A percentile compares a stretch with the other conserved stretches of the same genome.
phyloP scores from a whole-genome alignment of 1,140 invertebrate genomes.

The Sitophilus oryzae region DNA sequence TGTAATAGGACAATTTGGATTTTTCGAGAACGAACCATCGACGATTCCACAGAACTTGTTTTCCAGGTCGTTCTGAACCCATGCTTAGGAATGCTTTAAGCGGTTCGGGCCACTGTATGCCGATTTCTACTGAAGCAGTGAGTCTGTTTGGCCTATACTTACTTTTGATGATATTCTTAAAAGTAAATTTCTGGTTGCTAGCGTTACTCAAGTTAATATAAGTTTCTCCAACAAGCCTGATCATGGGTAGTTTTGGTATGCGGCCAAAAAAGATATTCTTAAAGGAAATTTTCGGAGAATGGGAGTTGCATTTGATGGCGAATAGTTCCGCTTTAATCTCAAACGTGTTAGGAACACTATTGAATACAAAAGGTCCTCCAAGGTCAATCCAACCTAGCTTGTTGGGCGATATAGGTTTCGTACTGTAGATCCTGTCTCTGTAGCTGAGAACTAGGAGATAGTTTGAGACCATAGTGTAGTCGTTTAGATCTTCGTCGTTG shows the following conservation, averaged over 20 bases:
- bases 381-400: background rate
- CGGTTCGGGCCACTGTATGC: background rate
- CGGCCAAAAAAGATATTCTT: background rate
- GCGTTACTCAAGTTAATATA: background rate
- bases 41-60: background rate
- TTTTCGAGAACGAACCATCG: background rate
- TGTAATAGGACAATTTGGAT: background rate
- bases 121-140: background rate
- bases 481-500: background rate
- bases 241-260: background rate
- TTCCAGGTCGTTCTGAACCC: background rate
- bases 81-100: background rate
- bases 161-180: no score
- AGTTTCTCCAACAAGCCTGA: background rate
- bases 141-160: background rate
- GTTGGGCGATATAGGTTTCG: background rate
- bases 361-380: background rate
- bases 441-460: background rate
- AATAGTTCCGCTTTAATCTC: background rate
- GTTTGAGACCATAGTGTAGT: background rate
- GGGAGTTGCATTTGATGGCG: background rate
- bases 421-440: background rate
- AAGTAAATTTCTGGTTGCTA: background rate
- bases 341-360: background rate
- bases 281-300: no score